Base-by-base conservation (phyloP, 2,888 invertebrate genomes). In the Coelogynopora nodosa region DNA sequence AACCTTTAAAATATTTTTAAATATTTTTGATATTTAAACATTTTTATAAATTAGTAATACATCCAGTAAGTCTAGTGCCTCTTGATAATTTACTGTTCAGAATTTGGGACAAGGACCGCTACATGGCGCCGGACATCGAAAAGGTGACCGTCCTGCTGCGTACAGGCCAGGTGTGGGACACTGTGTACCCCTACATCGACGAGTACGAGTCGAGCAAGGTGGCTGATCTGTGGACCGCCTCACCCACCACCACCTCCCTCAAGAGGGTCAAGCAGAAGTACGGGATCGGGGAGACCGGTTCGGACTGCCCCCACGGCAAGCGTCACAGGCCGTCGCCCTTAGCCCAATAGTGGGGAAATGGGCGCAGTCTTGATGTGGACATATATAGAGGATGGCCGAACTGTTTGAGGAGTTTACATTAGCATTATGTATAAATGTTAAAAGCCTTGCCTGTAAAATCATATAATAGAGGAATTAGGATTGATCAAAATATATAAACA, bases 101-200 rank as follows among this genome's bases (percentile, higher is more conserved):
- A 67, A 92, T 94, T 0, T 93, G 94, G 93, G 93, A 93, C 87
- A 93, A 93, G 88, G 94, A 94, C 90, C 92, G 94, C 0, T 94
- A 92, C 90, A 94, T 94, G 94, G 92, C 94, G 0, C 94, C 94
- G 0, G 94, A 94, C 89, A 94, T 94, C 86, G 93, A 94, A 85
- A 93, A 93, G 0, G 94, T 92, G 0, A 93, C 93, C 0, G 92
- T 93, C 82, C 90, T 94, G 0, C 89, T 93, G 1, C 90, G 92
- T 67, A 91, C 92, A 30, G 92, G 92, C 88, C 90, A 92, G 90
- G 92, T 93, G 23, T 86, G 86, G 86, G 31, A 86, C 18, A 67
- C 85, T 28, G 86, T 86, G 18, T 85, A 85, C 26, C 86, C 86
- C 2, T 86, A 28, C 67, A 31, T 86, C 23, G 67, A 49, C 31